These are phyloP conservation scores for Todiramphus saurophagus DNA, from an alignment of 2,113 vertebrate genomes.

Conservation along the genomic window DNA sequence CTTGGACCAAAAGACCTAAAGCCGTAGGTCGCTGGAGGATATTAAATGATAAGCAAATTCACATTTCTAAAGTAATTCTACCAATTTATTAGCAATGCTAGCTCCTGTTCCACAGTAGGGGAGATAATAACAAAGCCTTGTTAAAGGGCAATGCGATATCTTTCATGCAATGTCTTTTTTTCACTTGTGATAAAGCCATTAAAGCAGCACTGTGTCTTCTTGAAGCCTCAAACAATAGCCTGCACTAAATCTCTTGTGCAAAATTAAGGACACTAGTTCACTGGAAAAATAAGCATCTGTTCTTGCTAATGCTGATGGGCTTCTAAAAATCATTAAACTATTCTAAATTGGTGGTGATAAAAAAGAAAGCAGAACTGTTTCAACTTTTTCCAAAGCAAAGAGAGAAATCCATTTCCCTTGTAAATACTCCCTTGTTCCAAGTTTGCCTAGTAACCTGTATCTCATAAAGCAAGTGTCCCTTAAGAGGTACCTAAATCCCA, in stretches of 20 bases:
- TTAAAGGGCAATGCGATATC: conserved; percentile 61
- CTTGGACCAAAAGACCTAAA: conserved; percentile 53
- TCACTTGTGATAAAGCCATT: conserved; percentile 68
- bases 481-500: neutral
- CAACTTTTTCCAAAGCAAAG: conserved; percentile 22
- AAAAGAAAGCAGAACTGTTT: neutral
- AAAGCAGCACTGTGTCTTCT: conserved; percentile 44
- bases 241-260: conserved; percentile 47
- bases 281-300: conserved; percentile 26
- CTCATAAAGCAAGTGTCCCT: neutral
- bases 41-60: conserved; percentile 71
- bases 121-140: conserved; percentile 65
- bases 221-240: conserved; percentile 43
- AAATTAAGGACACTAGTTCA: conserved; percentile 61
- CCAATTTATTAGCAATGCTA: conserved; percentile 61
- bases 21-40: conserved; percentile 48
- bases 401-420: conserved; percentile 16
- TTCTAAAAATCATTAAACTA: conserved; percentile 53
- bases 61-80: conserved; percentile 65
- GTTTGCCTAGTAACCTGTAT: neutral
- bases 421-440: neutral
- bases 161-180: conserved; percentile 61
- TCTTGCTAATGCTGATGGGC: conserved; percentile 13
- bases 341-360: neutral
- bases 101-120: conserved; percentile 65